Base-by-base conservation (phyloP, 2,113 vertebrate species). In the Mormoops blainvillei region DNA sequence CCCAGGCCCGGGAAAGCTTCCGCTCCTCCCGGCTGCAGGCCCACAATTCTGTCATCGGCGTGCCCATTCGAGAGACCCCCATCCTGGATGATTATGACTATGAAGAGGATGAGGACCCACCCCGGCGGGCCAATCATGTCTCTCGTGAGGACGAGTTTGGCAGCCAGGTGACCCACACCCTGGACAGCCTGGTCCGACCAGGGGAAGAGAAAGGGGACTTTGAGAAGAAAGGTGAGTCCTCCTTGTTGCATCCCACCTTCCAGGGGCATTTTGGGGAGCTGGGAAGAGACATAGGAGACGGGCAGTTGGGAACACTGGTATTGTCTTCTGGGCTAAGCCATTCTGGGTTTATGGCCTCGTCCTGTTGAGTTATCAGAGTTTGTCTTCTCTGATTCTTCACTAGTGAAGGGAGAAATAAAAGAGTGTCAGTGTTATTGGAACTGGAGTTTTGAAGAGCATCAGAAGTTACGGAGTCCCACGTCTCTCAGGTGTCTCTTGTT, bases 11-110 rank as follows among this genome's bases (percentile, higher is more conserved):
- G 0, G 99, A 99, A 94, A 99, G 98, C 98, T 99, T 99, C 98
- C 99, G 99, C 11, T 98, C 98, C 74, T 98, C 99, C 0, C 98
- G 99, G 76, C 98, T 99, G 93, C 99, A 99, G 92, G 99, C 99
- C 5, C 99, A 99, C 78, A 99, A 98, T 97, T 99, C 99, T 0
- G 99, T 99, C 94, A 99, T 99, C 0, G 99, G 99, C 0, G 99
- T 99, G 98, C 99, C 99, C 92, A 99, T 99, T 96, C 99, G 99
- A 0, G 99, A 99, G 98, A 99, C 99, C 0, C 99, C 99, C 87
- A 99, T 99, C 97, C 98, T 99, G 38, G 99, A 99, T 0, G 99
- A 99, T 97, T 99, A 99, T 0, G 99, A 99, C 98, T 99, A 98
- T 0, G 99, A 99, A 9, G 99, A 99, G 3, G 99, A 99, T 0